Evolutionary conservation across 1,140 invertebrate genomes (phyloP).

Genomic region (Brachionus sp.): DNA sequence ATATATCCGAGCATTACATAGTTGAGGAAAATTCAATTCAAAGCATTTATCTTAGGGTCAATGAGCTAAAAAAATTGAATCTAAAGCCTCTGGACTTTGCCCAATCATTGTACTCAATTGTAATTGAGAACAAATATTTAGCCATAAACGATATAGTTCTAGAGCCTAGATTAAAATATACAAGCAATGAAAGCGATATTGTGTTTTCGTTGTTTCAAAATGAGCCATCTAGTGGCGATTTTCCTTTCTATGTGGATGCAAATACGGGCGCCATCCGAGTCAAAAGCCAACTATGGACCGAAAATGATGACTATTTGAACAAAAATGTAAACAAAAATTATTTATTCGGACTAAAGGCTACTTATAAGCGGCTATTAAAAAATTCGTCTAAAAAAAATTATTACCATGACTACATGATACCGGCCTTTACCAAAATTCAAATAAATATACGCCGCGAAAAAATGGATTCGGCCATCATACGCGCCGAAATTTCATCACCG

Average conservation of each 20-base stretch:
- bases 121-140: constrained; percentile 14
- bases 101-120: neutral
- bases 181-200: neutral
- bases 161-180: neutral
- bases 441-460: neutral
- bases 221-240: neutral
- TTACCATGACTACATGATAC: constrained; percentile 44
- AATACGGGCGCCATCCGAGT: neutral
- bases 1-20: neutral
- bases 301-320: neutral
- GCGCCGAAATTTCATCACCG: neutral
- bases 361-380: neutral
- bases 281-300: neutral
- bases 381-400: neutral
- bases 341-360: constrained; percentile 25
- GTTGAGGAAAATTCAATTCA: neutral
- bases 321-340: constrained; percentile 18
- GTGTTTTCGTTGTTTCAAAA: constrained; percentile 1
- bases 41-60: neutral
- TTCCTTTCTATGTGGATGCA: constrained; percentile 21
- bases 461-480: neutral
- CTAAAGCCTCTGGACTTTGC: constrained; percentile 28
- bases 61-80: constrained; percentile 17
- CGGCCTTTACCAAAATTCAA: constrained; percentile 32
- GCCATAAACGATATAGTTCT: neutral